Conservation (phyloP, 2,888 invertebrate species). For the Scaptomyza parva region DNA sequence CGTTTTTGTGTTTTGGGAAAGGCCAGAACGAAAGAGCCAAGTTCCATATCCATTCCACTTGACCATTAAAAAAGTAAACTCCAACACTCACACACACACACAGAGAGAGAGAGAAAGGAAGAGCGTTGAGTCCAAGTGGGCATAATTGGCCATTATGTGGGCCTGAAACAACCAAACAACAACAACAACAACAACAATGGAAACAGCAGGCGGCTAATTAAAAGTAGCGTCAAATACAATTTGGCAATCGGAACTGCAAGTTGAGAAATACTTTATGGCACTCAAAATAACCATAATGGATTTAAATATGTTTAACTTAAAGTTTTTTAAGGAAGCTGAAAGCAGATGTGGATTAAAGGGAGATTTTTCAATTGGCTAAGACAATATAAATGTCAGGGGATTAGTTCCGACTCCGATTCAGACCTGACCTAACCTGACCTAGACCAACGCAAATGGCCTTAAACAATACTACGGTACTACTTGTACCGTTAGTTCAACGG, state of each 20-base stretch:
- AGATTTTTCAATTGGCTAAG: slow-evolving; percentile 29
- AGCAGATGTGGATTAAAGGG: neutral
- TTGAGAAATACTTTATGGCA: slow-evolving; percentile 26
- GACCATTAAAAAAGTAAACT: slow-evolving; percentile 72
- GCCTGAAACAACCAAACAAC: too few relatives aligned
- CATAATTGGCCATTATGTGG: slow-evolving; percentile 78
- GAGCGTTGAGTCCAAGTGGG: slow-evolving; percentile 62
- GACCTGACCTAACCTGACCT: slow-evolving; percentile 21
- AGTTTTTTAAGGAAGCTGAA: neutral
- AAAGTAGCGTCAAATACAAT: slow-evolving; percentile 74
- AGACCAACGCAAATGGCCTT: slow-evolving; percentile 24
- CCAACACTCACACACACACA: slow-evolving; percentile 18
- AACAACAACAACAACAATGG: slow-evolving; percentile 29
- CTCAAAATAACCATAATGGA: slow-evolving; percentile 61
- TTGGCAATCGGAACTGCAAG: slow-evolving; percentile 42
- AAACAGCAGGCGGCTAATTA: slow-evolving; percentile 62
- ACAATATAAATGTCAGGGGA: slow-evolving; percentile 26
- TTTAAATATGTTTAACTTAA: slow-evolving; percentile 50
- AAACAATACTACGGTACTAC: slow-evolving; percentile 1
- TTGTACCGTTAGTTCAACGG: slow-evolving; percentile 4
- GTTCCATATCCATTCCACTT: slow-evolving; percentile 52
- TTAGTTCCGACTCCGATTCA: too few relatives aligned
- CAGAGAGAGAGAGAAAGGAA: neutral
- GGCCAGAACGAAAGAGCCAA: slow-evolving; percentile 44
- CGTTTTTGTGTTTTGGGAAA: slow-evolving; percentile 51